These are phyloP conservation scores for Apogon talboti DNA, from an alignment of 2,797 vertebrate genomes.

Conservation along the genomic window DNA sequence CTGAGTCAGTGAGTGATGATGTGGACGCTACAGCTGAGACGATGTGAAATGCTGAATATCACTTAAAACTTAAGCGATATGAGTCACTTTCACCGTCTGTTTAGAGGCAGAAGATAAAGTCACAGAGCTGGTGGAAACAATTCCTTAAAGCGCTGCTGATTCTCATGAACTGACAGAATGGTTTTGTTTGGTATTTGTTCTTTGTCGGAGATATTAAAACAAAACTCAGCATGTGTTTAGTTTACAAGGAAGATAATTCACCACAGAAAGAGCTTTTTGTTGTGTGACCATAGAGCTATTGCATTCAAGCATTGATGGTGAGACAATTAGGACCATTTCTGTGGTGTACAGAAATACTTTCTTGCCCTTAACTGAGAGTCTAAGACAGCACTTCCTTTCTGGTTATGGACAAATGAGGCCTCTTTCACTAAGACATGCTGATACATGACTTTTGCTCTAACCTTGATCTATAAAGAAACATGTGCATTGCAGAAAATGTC, in stretches of 20 bases:
- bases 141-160: neutral
- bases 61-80: conserved; percentile 14
- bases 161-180: neutral
- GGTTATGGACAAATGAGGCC: conserved; percentile 20
- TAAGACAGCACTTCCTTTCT: conserved; percentile 31
- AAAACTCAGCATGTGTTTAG: too few species aligned
- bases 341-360: neutral
- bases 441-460: conserved; percentile 27
- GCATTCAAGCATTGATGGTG: too few species aligned
- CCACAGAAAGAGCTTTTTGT: too few species aligned
- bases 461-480: conserved; percentile 11
- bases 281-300: too few species aligned
- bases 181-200: too few species aligned
- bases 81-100: neutral
- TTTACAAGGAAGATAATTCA: too few species aligned
- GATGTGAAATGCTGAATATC: conserved; percentile 1
- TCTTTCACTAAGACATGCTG: conserved; percentile 4
- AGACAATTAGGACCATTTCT: too few species aligned
- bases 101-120: neutral
- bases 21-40: conserved; percentile 53
- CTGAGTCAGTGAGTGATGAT: conserved; percentile 56
- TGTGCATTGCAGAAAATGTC: neutral
- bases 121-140: neutral
- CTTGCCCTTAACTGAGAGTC: conserved; percentile 6
- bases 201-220: too few species aligned